Evolutionary conservation across 2,113 vertebrate species (phyloP), one percentile per base, ranked within the genome.

Genomic region (Cyanocitta stelleri): DNA sequence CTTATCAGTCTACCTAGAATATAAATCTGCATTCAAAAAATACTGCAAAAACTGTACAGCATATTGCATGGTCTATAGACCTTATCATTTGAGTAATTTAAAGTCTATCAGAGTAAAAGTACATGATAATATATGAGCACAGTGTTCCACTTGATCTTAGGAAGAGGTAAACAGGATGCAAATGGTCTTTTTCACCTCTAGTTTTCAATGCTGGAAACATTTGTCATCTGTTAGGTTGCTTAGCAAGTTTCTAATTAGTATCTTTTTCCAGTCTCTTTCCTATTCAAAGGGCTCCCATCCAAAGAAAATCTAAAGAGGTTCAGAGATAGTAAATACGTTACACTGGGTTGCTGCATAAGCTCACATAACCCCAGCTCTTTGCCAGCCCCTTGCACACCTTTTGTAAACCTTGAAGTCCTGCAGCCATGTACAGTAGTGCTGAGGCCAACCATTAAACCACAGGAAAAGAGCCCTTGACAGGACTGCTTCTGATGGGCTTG

Each of bases 21-120:
- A 88, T 54, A 95, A 90, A 91, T 61, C 67, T 76, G 67, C 48
- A 89, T 80, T 58, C 35, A 81, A 72, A 90, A 95, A 95, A 61
- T 59, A 63, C n/a, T 77, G 48, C 79, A 88, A 55, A 96, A 88
- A 90, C 79, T 61, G 63, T 90, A 69, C 3, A 48, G 76, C 44
- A 19, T 56, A 72, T 85, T 91, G 63, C 58, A 75, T 24, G 5
- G 27, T 59, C 55, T 39, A 21, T 10, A 89, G 76, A 52, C 63
- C 85, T 96, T 85, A 90, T 95, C 67, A 85, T 20, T 77, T 74
- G n/a, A 52, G 52, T 71, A 92, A 96, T 85, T 92, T 79, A 87
- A 96, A 89, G 52, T 39, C 81, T 59, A 68, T 90, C 41, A 89
- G 44, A 62, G 55, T 51, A 62, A 96, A 96, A 92, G 61, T 51